Conservation (phyloP, 1,140 invertebrate species). For the Rhyacophila brunnea region DNA sequence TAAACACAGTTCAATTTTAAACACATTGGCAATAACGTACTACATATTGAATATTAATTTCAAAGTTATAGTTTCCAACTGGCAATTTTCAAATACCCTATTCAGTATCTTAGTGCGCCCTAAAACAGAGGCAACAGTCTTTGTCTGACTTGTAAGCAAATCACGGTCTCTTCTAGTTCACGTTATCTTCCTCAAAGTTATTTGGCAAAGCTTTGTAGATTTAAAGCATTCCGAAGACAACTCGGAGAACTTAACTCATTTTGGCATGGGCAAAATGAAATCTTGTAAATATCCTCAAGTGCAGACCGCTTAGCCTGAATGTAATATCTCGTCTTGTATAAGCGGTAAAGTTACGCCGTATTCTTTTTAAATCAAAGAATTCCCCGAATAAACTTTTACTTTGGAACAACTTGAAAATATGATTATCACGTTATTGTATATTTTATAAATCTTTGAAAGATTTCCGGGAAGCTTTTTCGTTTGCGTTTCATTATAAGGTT, state of each 20-base stretch:
- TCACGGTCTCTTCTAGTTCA: conserved; percentile 19
- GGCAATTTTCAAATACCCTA: background rate
- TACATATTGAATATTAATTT: no score
- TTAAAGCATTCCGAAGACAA: conserved; percentile 25
- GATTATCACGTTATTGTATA: no score
- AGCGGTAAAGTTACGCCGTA: no score
- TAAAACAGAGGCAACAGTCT: background rate
- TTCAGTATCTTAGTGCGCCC: background rate
- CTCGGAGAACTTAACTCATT: conserved; percentile 20
- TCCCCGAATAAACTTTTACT: no score
- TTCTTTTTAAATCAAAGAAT: no score
- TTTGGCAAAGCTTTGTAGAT: conserved; percentile 32
- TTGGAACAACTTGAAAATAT: no score
- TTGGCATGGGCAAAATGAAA: conserved; percentile 6
- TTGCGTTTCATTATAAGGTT: no score
- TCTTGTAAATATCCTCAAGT: background rate
- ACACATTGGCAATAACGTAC: no score
- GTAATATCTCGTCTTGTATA: background rate
- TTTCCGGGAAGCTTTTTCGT: no score
- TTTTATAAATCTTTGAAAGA: no score
- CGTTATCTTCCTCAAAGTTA: conserved; percentile 29
- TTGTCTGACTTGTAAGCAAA: conserved; percentile 12
- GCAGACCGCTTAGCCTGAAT: background rate
- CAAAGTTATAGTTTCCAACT: no score
- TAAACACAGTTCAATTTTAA: no score